Evolutionary conservation across 2,113 vertebrate genomes (phyloP).

Genomic region (Columba janthina): DNA sequence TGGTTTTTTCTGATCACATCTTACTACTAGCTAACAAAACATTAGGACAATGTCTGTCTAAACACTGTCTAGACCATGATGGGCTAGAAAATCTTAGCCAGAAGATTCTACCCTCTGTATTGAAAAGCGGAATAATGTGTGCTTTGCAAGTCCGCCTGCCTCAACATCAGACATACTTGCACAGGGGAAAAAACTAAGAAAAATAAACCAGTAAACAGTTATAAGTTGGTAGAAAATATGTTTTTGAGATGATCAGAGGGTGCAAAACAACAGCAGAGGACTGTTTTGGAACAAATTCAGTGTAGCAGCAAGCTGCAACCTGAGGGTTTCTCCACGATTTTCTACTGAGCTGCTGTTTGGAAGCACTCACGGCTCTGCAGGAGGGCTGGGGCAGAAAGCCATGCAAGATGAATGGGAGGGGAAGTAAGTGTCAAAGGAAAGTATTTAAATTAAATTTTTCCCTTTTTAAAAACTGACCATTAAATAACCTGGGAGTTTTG

Average conservation of each 20-base stretch:
- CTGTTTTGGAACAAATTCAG: not conserved
- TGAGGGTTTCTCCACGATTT: not conserved
- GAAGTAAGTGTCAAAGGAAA: not conserved
- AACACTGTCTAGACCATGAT: not conserved
- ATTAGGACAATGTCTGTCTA: not conserved
- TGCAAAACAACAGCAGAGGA: not conserved
- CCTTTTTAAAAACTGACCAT: not conserved
- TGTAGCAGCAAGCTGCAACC: not conserved
- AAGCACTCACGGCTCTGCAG: not conserved
- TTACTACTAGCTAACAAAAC: not conserved
- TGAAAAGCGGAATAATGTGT: not conserved
- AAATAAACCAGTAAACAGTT: not conserved
- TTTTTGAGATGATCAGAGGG: not conserved
- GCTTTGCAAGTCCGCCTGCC: not conserved
- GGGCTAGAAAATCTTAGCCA: not conserved
- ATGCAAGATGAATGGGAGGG: not conserved
- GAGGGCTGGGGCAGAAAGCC: not conserved
- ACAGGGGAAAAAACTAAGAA: not conserved
- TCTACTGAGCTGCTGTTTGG: not conserved
- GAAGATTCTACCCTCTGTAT: not conserved
- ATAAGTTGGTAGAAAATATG: not conserved
- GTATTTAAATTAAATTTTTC: not conserved
- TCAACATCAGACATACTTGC: not conserved
- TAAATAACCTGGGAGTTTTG: not conserved
- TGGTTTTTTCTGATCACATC: not conserved